Conservation (phyloP, 2,113 vertebrate species). For the Maccullochella peelii region DNA sequence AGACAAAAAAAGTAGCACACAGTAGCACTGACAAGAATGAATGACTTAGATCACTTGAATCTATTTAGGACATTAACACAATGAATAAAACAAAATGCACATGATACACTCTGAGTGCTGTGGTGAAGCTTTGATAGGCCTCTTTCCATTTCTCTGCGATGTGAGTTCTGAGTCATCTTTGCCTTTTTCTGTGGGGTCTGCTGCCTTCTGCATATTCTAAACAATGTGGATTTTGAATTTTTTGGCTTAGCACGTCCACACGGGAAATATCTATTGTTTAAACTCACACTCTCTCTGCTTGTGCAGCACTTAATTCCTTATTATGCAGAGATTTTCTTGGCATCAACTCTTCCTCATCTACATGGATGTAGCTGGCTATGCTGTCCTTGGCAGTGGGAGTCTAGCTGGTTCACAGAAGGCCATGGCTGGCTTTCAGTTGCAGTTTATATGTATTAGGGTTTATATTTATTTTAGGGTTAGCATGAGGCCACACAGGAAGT, state of each 20-base stretch:
- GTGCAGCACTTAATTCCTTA: constrained; percentile 57
- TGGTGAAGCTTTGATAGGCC: constrained; percentile 45
- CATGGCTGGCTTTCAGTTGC: constrained; percentile 6
- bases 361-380: not conserved
- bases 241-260: constrained; percentile 35
- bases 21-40: constrained; percentile 36
- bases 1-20: constrained; percentile 44
- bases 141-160: constrained; percentile 23
- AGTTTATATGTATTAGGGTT: constrained; percentile 31
- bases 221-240: constrained; percentile 57
- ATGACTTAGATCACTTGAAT: constrained; percentile 36
- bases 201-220: constrained; percentile 22
- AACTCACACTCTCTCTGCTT: constrained; percentile 34
- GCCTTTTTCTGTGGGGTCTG: constrained; percentile 8
- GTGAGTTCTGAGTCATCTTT: constrained; percentile 14
- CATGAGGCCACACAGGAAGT: constrained; percentile 39
- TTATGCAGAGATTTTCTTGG: constrained; percentile 61
- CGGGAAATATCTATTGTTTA: constrained; percentile 59
- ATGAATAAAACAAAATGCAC: constrained; percentile 59
- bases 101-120: constrained; percentile 21
- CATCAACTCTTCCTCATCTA: constrained; percentile 38
- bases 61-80: constrained; percentile 55
- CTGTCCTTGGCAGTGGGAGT: constrained; percentile 28
- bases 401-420: constrained; percentile 41
- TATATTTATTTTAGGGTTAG: constrained; percentile 29